Base-by-base conservation (phyloP, 1,140 invertebrate genomes). In the Protaetia brevitarsis region DNA sequence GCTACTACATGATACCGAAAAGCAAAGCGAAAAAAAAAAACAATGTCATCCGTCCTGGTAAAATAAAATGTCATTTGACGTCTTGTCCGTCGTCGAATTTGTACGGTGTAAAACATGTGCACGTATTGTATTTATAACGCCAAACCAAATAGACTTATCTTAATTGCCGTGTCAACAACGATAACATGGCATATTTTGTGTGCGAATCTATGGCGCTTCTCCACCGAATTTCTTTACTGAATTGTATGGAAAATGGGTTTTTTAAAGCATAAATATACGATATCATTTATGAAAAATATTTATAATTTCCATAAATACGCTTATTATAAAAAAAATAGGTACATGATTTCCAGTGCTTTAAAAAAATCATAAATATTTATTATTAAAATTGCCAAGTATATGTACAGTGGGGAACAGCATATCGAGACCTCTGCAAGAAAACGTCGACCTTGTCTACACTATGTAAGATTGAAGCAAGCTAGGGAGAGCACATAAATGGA, bases 111-210 rank as follows among this genome's bases (percentile, higher is more conserved):
- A 21, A 45, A 45, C 16, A 45, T 13, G 11, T 45, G 41, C 41
- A 23, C 11, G 41, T 23, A n/a, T n/a, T n/a, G n/a, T 51, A 51
- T 51, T 23, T 51, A 51, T 51, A 51, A 23, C 16, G 2, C 19
- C 11, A 51, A 51, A 51, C 2, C 19, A 51, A 51, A 51, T 51
- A 51, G 19, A 51, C 21, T 51, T 51, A 51, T 51, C 41, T 51
- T 51, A 51, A 51, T 51, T 16, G 41, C 41, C 19, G 7, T 26
- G 41, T 51, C 21, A 51, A 51, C 41, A 51, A 19, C 26, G 41
- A 51, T 51, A 51, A 51, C n/a, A n/a, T 23, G 19, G 5, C 41
- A 51, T 51, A 37, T 37, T 37, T 45, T 51, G 21, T 51, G 8
- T 16, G 41, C 41, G 26, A 51, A 23, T 23, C n/a, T n/a, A n/a